A percentile compares a stretch with the other conserved stretches of the same genome.
These are phyloP conservation scores for Drosophila nr. perissopoda DNA, from an alignment of 2,888 invertebrate genomes.

Conservation along the genomic window DNA sequence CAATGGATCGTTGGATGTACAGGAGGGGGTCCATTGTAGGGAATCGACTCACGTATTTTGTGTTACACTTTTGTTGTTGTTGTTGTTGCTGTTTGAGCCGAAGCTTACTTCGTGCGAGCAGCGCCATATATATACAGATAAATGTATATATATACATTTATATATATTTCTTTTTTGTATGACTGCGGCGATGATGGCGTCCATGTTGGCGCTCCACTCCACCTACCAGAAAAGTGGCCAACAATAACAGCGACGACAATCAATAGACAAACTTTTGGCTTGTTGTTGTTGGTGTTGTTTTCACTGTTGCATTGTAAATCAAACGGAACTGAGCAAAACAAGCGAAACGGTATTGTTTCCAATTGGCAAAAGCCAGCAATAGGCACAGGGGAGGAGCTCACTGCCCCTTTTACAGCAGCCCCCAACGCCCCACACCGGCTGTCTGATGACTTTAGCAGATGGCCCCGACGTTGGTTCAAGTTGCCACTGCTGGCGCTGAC, in stretches of 20 bases:
- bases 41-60: conserved; percentile 80
- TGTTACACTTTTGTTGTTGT: conserved; percentile 75
- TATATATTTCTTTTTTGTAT: conserved; percentile 17
- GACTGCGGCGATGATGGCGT: conserved; percentile 72
- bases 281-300: conserved; percentile 55
- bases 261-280: conserved; percentile 75
- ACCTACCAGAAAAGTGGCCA: conserved; percentile 76
- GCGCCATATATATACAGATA: conserved; percentile 20
- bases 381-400: conserved; percentile 65
- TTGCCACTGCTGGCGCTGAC: conserved; percentile 74
- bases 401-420: conserved; percentile 4
- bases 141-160: conserved; percentile 16
- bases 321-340: conserved; percentile 75
- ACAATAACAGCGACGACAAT: conserved; percentile 70
- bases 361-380: conserved; percentile 66
- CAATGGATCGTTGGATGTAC: conserved; percentile 36
- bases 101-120: conserved; percentile 64
- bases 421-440: neutral
- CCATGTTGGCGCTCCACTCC: conserved; percentile 78
- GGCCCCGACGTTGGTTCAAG: conserved; percentile 73
- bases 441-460: conserved; percentile 70
- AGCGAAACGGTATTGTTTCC: conserved; percentile 80
- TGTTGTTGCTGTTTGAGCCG: conserved; percentile 39
- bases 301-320: conserved; percentile 71
- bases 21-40: conserved; percentile 41